Evolutionary conservation across 2,888 invertebrate species (phyloP).

Genomic region (Ecdyonurus torrentis): DNA sequence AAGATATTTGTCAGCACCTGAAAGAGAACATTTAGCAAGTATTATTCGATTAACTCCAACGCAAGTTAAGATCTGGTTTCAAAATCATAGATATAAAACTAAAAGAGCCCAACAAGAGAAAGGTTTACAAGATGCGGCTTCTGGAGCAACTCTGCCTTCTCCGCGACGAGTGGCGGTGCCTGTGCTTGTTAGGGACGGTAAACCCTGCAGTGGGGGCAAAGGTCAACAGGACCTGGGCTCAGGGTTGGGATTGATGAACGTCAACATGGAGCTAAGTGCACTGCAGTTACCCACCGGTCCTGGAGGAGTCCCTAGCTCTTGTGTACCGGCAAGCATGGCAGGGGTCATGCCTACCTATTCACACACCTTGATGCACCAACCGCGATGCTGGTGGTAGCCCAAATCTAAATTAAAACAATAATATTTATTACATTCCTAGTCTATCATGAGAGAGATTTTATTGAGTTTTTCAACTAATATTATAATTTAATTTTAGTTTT

Average conservation of each 20-base stretch:
- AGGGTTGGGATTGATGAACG: conserved; percentile 25
- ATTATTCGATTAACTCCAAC: conserved; percentile 91
- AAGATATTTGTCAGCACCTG: conserved; percentile 91
- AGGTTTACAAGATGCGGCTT: conserved; percentile 43
- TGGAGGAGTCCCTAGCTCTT: conserved; percentile 19
- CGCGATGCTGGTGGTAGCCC: conserved; percentile 26
- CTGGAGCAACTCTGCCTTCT: conserved; percentile 45
- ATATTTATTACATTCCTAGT: neutral
- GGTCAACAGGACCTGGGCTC: conserved; percentile 21
- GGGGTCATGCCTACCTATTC: conserved; percentile 21
- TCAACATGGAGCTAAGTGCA: conserved; percentile 10
- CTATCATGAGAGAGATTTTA: neutral
- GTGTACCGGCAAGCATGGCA: conserved; percentile 16
- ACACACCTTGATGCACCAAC: conserved; percentile 29
- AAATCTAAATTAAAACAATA: neutral
- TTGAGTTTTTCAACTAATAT: too few relatives aligned
- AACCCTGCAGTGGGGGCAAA: conserved; percentile 57
- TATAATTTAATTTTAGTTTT: too few relatives aligned
- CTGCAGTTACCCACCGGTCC: conserved; percentile 15
- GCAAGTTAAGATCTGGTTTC: conserved; percentile 98
- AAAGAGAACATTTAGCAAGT: conserved; percentile 90
- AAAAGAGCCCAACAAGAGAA: conserved; percentile 95
- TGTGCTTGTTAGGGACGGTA: conserved; percentile 84
- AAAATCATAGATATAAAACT: conserved; percentile 95
- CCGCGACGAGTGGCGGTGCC: conserved; percentile 88